Evolutionary conservation across 2,797 vertebrate genomes (phyloP).

Genomic region (Gymnoscopelus braueri): DNA sequence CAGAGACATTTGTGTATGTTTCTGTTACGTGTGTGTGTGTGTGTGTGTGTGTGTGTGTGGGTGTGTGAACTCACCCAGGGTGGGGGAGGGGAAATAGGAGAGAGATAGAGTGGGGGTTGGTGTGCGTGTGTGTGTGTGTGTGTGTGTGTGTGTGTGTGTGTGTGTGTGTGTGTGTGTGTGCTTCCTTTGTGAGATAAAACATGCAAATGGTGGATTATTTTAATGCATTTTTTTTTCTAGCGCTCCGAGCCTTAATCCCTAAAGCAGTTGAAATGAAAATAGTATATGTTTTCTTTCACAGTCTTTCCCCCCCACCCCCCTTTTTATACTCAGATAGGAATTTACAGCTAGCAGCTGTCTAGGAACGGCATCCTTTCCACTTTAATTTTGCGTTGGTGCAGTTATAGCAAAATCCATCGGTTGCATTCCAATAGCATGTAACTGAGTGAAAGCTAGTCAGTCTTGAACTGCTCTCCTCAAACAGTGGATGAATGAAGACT

Average conservation of each 20-base stretch:
- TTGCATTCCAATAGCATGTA: constrained; percentile 51
- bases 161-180: constrained; percentile 25
- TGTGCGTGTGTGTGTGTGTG: constrained; percentile 41
- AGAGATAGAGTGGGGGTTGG: constrained; percentile 29
- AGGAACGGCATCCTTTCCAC: constrained; percentile 63
- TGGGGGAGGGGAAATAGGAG: constrained; percentile 67
- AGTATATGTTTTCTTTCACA: constrained; percentile 78
- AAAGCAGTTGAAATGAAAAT: constrained; percentile 82
- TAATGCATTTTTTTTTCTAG: constrained; percentile 75
- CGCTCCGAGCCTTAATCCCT: constrained; percentile 75
- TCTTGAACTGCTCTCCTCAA: constrained; percentile 21
- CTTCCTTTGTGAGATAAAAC: constrained; percentile 81
- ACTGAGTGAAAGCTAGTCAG: constrained; percentile 43
- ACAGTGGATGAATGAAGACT: constrained; percentile 11
- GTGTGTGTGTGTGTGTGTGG: constrained; percentile 36
- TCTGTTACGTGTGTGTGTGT: constrained; percentile 58
- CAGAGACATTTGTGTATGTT: constrained; percentile 16
- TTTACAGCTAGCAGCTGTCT: constrained; percentile 74
- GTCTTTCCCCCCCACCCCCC: constrained; percentile 28
- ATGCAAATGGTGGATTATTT: constrained; percentile 85
- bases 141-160: constrained; percentile 52
- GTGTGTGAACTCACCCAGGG: constrained; percentile 36
- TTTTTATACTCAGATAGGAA: constrained; percentile 63
- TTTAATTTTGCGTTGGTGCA: constrained; percentile 51
- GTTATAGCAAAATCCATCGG: constrained; percentile 59